Base-by-base conservation (phyloP, 2,888 invertebrate genomes). In the Pegoplata infirma region DNA sequence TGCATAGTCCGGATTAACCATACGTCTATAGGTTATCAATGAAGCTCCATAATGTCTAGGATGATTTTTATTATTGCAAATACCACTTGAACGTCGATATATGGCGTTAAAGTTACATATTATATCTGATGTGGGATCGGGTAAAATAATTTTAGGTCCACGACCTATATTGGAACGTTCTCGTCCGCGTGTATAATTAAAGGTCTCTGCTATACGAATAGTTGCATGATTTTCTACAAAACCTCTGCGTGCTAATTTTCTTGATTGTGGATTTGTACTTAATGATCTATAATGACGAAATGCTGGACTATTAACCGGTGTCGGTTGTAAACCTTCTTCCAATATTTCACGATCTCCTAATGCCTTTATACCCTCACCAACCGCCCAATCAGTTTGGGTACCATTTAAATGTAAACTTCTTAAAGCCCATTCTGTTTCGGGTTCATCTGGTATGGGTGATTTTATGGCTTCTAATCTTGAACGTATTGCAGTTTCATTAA, bases 1-100 rank as follows among this genome's bases (percentile, higher is more conserved):
- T 8, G 92, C 92, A 86, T 96, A 97, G 84, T 92, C 93, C 0
- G 96, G 92, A 0, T 93, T 92, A 5, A 96, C 86, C n/a, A 92
- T 91, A 14, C 90, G 91, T 67, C 94, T 91, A 83, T 94, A 96
- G 0, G 95, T 94, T n/a, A 91, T 92, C 86, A 93, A 92, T 0
- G 94, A 92, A 0, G 93, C 92, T 0, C 97, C 97, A 91, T 92
- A 94, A 2, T 89, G 89, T n/a, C 90, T 86, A 0, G 94, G 93
- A 81, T 94, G 90, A 7, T 90, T 83, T 73, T 93, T 86, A 86
- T 94, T 95, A 86, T 97, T 97, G 87, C 97, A 97, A 3, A 92
- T 92, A 0, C 96, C 97, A 82, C 95, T 93, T 40, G 92, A 90
- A 0, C 91, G 91, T 16, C 96, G 90, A 86, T 94, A 96, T 82